Base-by-base conservation (phyloP, 2,113 vertebrate genomes). In the Bagarius yarrelli region DNA sequence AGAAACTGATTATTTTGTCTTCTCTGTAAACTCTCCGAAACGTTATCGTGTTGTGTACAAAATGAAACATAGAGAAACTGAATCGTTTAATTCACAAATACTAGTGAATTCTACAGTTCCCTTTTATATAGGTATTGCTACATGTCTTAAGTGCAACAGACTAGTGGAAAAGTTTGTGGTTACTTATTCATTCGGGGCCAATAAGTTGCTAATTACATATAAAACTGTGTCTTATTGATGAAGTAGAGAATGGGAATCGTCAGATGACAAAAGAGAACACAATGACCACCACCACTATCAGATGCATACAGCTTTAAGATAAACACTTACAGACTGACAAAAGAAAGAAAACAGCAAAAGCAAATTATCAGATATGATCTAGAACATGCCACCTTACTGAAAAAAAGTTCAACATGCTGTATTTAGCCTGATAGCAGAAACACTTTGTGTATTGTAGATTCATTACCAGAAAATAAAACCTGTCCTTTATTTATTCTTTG, bases 21-120 rank as follows among this genome's bases (percentile, higher is more conserved):
- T 87, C 92, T 91, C 93, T 91, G 19, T 67, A 50, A 72, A 50
- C 79, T 85, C 72, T 52, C 21, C 55, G 63, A 5, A 76, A 97
- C 95, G 96, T 92, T 92, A 93, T 94, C 93, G 94, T 53, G 94
- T 94, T 94, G 96, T 95, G 94, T 97, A 97, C 94, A 96, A 98
- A 96, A 92, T 90, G 86, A 91, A 91, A 95, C 92, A 93, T 91
- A 90, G 89, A 92, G 92, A 93, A 93, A 93, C 91, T 93, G 81
- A 85, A 91, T 91, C 85, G 92, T 86, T 88, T 87, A 93, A 91
- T 93, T 94, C 93, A 95, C 92, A 94, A 94, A 95, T 93, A 93
- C 89, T 91, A 90, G 92, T 94, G 93, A 94, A 92, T 92, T 89
- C 88, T 89, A 92, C 85, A 84, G 67, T 83, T 91, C 83, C 86